phyloP scores from a whole-genome alignment of 2,797 vertebrate species.

The Tenualosa ilisha region DNA sequence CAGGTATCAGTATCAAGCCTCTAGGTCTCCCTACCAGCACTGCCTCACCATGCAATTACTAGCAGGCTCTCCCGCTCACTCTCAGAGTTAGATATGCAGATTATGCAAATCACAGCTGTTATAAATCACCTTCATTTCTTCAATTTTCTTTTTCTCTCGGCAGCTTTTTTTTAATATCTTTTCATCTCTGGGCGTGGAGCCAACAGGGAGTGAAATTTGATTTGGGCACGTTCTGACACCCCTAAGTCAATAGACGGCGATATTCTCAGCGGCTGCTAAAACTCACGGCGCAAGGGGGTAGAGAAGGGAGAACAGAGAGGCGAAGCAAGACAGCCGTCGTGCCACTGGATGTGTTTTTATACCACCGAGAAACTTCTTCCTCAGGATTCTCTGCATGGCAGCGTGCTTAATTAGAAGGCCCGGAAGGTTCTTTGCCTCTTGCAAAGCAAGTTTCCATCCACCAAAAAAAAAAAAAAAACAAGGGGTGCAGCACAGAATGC shows the following conservation, averaged over 20 bases:
- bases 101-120: constrained; percentile 35
- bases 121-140: constrained; percentile 44
- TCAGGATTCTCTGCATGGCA: constrained; percentile 23
- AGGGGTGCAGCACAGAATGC: neutral
- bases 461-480: neutral
- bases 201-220: constrained; percentile 36
- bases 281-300: neutral
- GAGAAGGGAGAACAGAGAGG: neutral
- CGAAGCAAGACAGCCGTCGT: neutral
- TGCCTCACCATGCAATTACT: neutral
- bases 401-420: constrained; percentile 11
- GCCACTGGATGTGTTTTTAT: constrained; percentile 6
- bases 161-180: constrained; percentile 20
- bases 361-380: neutral
- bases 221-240: constrained; percentile 27
- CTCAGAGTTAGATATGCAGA: constrained; percentile 38
- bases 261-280: neutral
- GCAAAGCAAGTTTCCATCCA: neutral
- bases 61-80: neutral
- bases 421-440: constrained; percentile 29
- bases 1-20: neutral
- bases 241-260: constrained; percentile 15
- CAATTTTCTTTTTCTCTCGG: constrained; percentile 21
- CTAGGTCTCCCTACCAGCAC: neutral
- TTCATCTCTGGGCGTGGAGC: constrained; percentile 35